Base-by-base conservation (phyloP, 2,888 invertebrate species). In the Brenthis hecate region DNA sequence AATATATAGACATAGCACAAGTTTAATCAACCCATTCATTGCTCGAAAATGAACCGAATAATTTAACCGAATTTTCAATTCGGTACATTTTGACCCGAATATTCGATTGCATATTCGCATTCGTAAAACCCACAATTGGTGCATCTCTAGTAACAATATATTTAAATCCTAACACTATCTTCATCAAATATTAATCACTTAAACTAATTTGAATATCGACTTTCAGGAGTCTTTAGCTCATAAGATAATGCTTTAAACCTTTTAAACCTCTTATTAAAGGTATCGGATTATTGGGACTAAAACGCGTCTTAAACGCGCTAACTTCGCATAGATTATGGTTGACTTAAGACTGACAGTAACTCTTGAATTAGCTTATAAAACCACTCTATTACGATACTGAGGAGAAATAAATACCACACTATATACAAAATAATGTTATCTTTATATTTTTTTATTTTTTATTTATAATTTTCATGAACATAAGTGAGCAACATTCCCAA, bases 271-370 rank as follows among this genome's bases (percentile, higher is more conserved):
- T 53, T 36, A 62, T 62, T 62, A 53, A 32, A 36, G 32, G 62
- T 62, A 62, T 62, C 36, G 53, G 62, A 53, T 62, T 62, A 62
- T 62, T 62, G 53, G 36, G 50, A 62, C 50, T 50, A 51, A 53
- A 62, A 53, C 53, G 60, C 36, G 62, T 62, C 62, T 53, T 51
- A 51, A 53, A 19, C 16, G 28, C 62, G 51, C 62, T 62, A 62
- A 62, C 62, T 62, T 62, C 32, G 53, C 62, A 62, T 62, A 62
- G 62, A 62, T 62, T 62, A 62, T 53, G 36, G 62, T 36, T 62
- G 53, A 62, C 53, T 62, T 62, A 53, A 62, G 51, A 19, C 36
- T 51, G 62, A 62, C 51, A 19, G 14, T 53, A 53, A 53, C 62
- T 62, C 51, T 32, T 13, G 62, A 16, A 62, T 62, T 62, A 53